Evolutionary conservation across 1,140 invertebrate species (phyloP).

Genomic region (Drosophila lowei): DNA sequence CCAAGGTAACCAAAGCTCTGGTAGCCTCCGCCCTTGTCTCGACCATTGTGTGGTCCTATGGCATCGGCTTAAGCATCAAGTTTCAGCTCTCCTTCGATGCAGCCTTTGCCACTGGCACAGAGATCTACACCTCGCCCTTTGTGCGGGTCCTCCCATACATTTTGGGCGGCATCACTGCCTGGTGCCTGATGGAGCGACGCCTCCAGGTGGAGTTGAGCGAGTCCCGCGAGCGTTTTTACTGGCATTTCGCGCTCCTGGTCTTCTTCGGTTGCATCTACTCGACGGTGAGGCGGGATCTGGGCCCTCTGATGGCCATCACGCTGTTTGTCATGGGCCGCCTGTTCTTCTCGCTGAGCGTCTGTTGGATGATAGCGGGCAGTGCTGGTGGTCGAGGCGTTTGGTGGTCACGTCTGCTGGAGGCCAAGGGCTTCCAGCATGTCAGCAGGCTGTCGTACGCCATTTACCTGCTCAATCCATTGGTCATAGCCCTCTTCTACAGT

Average conservation of each 20-base stretch:
- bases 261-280: constrained; percentile 80
- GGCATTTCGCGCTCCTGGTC: constrained; percentile 68
- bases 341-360: constrained; percentile 71
- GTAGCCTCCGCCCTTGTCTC: constrained; percentile 42
- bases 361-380: constrained; percentile 82
- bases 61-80: constrained; percentile 62
- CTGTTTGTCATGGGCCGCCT: constrained; percentile 74
- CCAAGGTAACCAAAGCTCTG: constrained; percentile 56
- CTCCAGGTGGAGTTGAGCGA: constrained; percentile 40
- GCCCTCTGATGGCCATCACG: constrained; percentile 60
- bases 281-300: constrained; percentile 70
- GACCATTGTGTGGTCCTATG: constrained; percentile 67
- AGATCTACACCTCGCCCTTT: constrained; percentile 81
- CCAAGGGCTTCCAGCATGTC: constrained; percentile 78
- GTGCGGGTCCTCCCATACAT: constrained; percentile 77
- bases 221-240: constrained; percentile 57
- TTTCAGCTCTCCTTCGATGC: constrained; percentile 79
- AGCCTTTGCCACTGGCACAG: constrained; percentile 75
- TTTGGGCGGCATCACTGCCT: constrained; percentile 70
- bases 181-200: constrained; percentile 52
- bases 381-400: constrained; percentile 65
- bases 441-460: constrained; percentile 81
- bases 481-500: constrained; percentile 75
- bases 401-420: constrained; percentile 79
- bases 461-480: constrained; percentile 78